These are phyloP conservation scores for Gari tellinella DNA, from an alignment of 2,888 invertebrate genomes.

Conservation along the genomic window DNA sequence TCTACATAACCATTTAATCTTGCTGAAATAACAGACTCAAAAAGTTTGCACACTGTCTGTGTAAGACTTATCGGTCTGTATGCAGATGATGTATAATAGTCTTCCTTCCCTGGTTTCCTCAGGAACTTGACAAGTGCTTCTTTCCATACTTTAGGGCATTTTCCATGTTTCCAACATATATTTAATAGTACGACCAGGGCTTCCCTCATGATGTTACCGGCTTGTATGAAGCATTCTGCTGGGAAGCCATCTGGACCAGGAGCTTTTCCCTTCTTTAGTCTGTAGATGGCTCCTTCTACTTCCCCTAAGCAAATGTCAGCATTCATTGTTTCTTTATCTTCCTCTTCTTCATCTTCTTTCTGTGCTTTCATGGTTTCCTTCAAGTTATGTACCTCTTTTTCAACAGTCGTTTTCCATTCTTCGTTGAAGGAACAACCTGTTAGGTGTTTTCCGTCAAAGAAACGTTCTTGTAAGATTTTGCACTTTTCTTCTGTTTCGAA, in stretches of 20 bases:
- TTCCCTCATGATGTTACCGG: background rate
- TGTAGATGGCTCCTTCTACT: slow-evolving; percentile 1
- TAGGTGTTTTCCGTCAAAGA: background rate
- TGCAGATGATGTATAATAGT: too few species aligned
- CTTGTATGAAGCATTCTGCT: background rate
- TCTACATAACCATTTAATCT: too few species aligned
- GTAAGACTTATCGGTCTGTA: too few species aligned
- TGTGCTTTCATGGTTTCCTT: background rate
- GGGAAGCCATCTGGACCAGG: background rate
- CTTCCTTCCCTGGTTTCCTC: too few species aligned
- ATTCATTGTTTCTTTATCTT: slow-evolving; percentile 1
- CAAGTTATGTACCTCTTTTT: background rate
- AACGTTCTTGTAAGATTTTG: slow-evolving; percentile 2
- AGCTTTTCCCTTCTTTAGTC: slow-evolving; percentile 7
- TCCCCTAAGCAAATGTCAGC: background rate
- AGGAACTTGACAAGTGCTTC: too few species aligned
- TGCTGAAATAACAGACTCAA: too few species aligned
- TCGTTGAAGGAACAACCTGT: background rate
- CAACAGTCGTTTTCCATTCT: background rate
- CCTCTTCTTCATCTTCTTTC: slow-evolving; percentile 1
- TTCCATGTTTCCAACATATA: too few species aligned
- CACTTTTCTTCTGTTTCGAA: slow-evolving; percentile 8
- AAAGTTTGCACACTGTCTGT: too few species aligned
- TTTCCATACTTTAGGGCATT: too few species aligned
- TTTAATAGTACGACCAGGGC: background rate